phyloP scores from a whole-genome alignment of 2,797 vertebrate genomes.

The Halcyon leucocephala region DNA sequence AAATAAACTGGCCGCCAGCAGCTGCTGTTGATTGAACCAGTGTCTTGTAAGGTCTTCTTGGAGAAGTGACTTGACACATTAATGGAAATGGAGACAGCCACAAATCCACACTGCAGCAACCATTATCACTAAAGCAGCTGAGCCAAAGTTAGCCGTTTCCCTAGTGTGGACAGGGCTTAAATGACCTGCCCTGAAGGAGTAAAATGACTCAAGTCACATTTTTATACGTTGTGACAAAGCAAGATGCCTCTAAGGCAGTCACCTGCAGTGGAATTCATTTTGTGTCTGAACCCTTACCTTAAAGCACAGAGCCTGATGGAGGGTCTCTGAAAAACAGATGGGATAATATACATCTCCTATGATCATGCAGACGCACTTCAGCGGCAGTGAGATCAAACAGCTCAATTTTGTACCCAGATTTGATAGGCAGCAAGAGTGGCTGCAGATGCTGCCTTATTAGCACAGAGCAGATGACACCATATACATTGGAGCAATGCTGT shows the following conservation, averaged over 20 bases:
- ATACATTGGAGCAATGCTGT: neutral
- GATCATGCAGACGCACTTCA: neutral
- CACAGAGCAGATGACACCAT: neutral
- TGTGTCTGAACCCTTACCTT: neutral
- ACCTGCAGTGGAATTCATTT: neutral
- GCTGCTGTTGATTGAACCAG: neutral
- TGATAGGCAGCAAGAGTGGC: neutral
- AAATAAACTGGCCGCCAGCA: neutral
- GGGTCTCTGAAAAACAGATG: slow-evolving; percentile 30
- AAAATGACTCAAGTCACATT: neutral
- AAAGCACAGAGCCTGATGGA: neutral
- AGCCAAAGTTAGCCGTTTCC: neutral
- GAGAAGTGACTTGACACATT: neutral
- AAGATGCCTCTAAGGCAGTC: neutral
- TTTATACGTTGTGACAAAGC: neutral
- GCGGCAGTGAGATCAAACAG: neutral
- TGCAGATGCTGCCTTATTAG: slow-evolving; percentile 21
- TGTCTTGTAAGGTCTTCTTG: neutral
- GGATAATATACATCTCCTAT: neutral
- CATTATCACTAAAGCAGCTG: neutral
- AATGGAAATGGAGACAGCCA: neutral
- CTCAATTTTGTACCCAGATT: neutral
- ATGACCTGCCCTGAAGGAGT: neutral
- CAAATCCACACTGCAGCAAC: neutral
- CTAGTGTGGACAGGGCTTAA: neutral